Percentiles rank a stretch among this genome's conserved stretches.
Evolutionary conservation across 2,113 vertebrate genomes (phyloP).

Genomic region (Embiotoca jacksoni): DNA sequence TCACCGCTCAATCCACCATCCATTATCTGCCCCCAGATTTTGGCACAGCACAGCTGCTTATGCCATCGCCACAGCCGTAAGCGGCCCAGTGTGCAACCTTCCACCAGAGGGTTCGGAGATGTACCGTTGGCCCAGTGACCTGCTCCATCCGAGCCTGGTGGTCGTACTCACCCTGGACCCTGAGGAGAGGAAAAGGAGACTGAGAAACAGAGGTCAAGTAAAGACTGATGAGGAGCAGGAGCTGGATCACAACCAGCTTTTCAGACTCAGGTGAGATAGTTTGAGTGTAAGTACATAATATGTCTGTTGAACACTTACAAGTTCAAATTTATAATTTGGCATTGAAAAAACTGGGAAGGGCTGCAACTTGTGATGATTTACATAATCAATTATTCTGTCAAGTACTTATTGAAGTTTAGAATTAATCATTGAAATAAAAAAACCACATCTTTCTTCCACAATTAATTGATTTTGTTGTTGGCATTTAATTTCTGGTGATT

Average conservation of each 20-base stretch:
- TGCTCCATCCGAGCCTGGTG: constrained; percentile 89
- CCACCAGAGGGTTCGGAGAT: constrained; percentile 85
- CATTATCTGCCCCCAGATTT: constrained; percentile 82
- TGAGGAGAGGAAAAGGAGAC: constrained; percentile 85
- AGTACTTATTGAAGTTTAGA: background rate
- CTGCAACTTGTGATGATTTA: background rate
- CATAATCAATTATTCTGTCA: background rate
- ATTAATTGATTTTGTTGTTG: background rate
- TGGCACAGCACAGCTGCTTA: constrained; percentile 98
- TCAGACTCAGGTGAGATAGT: constrained; percentile 89
- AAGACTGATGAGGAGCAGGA: constrained; percentile 90
- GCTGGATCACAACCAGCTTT: constrained; percentile 87
- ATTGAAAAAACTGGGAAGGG: too few relatives aligned
- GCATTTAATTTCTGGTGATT: background rate
- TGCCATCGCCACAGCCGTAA: constrained; percentile 90
- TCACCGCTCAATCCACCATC: constrained; percentile 14
- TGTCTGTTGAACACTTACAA: background rate
- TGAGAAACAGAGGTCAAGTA: constrained; percentile 85
- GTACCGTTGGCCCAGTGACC: constrained; percentile 92
- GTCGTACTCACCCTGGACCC: constrained; percentile 89
- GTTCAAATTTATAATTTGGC: background rate
- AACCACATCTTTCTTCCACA: background rate
- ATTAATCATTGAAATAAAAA: background rate
- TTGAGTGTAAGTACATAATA: background rate
- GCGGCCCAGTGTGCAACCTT: constrained; percentile 84